Evolutionary conservation across 2,113 vertebrate species (phyloP).

Genomic region (Stomatorhinus ivindoensis): DNA sequence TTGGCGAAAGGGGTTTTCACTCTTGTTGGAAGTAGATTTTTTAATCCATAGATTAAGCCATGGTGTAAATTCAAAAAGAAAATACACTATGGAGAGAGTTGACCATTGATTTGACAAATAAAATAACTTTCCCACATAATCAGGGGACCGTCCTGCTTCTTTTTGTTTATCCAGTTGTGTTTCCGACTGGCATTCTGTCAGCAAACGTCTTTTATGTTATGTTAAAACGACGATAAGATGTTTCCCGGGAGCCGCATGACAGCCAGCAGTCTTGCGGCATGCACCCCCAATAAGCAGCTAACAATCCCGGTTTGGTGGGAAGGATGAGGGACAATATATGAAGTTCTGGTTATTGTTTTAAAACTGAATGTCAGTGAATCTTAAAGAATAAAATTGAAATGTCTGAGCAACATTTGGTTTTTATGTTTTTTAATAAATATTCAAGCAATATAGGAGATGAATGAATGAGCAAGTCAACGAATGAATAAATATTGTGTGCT

Average conservation of each 20-base stretch:
- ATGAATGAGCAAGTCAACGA: background rate
- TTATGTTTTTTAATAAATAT: background rate
- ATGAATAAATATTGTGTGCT: background rate
- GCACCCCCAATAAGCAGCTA: background rate
- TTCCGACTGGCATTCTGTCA: background rate
- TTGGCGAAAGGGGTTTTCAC: background rate
- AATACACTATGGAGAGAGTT: background rate
- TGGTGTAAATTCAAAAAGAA: background rate
- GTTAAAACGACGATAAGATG: background rate
- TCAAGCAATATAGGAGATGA: background rate
- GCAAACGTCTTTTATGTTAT: background rate
- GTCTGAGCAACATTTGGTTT: background rate
- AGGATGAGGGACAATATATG: background rate
- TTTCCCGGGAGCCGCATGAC: background rate
- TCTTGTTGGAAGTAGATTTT: background rate
- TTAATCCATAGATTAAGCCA: background rate
- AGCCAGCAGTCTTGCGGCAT: background rate
- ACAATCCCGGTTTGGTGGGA: background rate
- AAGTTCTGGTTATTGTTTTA: background rate
- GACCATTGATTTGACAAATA: background rate
- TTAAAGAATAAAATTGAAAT: background rate
- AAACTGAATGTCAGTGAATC: background rate
- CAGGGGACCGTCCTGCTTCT: background rate
- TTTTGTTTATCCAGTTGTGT: background rate
- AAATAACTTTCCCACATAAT: background rate